Percentiles rank a stretch among this genome's conserved stretches.
These are phyloP conservation scores for Myanophis thanlyinensis DNA, from an alignment of 2,113 vertebrate genomes.

Conservation along the genomic window DNA sequence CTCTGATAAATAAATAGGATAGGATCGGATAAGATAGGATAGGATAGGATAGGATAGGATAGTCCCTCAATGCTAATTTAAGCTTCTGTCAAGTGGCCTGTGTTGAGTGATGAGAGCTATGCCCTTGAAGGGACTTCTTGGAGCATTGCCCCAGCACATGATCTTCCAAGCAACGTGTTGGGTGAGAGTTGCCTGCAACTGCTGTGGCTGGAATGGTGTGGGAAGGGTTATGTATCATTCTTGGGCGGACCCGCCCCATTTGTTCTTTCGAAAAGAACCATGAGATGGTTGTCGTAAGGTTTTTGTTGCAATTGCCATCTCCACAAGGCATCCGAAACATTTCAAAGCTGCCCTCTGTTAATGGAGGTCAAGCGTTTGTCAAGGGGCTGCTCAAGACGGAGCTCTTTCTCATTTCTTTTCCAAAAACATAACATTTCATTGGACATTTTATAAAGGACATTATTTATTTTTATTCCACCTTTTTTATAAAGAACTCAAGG, in stretches of 20 bases:
- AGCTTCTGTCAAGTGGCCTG: neutral
- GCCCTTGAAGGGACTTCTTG: neutral
- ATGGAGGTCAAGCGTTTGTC: neutral
- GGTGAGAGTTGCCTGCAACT: neutral
- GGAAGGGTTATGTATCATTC: neutral
- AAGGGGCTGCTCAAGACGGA: neutral
- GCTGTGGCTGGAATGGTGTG: neutral
- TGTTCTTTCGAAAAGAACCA: neutral
- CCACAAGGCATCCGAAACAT: neutral
- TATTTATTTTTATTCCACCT: neutral
- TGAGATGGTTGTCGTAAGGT: neutral
- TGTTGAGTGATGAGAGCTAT: neutral
- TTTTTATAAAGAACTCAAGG: neutral
- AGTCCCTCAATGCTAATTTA: neutral
- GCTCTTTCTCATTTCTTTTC: neutral
- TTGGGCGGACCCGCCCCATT: neutral
- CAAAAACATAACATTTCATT: neutral
- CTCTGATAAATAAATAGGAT: too few relatives aligned
- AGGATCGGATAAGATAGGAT: too few relatives aligned
- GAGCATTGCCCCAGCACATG: neutral
- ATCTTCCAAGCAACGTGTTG: neutral
- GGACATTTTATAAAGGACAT: neutral
- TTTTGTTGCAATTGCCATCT: neutral
- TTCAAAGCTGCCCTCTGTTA: neutral
- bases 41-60: too few relatives aligned